Evolutionary conservation across 2,113 vertebrate species (phyloP).

Genomic region (Calyptomena viridis): DNA sequence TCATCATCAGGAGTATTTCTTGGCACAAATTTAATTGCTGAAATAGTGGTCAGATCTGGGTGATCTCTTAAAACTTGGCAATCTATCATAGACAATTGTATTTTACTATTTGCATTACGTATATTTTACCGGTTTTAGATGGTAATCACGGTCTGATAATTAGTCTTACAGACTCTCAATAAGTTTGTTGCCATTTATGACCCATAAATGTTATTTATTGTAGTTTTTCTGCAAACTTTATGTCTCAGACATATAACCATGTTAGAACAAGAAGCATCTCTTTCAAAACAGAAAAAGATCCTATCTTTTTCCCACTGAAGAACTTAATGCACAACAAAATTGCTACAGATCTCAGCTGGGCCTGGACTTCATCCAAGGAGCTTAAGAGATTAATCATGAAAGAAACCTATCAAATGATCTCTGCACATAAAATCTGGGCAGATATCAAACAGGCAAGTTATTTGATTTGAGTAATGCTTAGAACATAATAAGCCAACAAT

Average conservation of each 20-base stretch:
- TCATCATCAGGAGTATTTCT: background rate
- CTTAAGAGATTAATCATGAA: constrained; percentile 28
- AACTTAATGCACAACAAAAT: background rate
- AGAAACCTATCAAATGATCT: background rate
- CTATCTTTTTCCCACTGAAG: background rate
- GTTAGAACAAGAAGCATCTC: background rate
- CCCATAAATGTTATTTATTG: background rate
- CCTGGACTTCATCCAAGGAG: background rate
- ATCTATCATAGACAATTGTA: background rate
- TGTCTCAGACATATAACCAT: background rate
- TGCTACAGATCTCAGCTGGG: background rate
- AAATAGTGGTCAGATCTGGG: background rate
- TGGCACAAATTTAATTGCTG: background rate
- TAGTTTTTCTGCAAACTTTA: background rate
- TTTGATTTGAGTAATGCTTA: constrained; percentile 15
- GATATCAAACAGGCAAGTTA: background rate
- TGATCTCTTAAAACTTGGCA: background rate
- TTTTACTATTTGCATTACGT: background rate
- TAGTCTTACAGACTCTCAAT: background rate
- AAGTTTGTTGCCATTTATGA: background rate
- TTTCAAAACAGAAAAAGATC: constrained; percentile 6
- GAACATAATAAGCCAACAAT: constrained; percentile 23
- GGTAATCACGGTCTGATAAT: background rate
- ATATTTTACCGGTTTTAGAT: background rate
- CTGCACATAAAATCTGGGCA: background rate